phyloP scores from a whole-genome alignment of 2,888 invertebrate species.

The Acholoe squamosa region DNA sequence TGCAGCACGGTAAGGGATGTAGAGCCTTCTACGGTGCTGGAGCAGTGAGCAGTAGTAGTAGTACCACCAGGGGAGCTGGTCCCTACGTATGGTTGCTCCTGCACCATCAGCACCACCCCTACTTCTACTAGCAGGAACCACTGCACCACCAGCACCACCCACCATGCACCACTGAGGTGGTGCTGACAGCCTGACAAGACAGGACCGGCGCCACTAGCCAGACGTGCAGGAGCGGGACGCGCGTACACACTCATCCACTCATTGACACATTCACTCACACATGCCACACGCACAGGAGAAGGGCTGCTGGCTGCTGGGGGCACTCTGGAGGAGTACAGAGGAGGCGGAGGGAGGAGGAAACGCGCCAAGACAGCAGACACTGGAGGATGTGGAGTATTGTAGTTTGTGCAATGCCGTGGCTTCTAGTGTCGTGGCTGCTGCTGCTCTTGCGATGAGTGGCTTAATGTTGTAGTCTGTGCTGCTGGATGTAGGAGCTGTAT shows the following conservation, averaged over 20 bases:
- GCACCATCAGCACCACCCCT: not conserved
- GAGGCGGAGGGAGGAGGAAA: no score
- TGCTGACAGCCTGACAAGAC: conserved; percentile 1
- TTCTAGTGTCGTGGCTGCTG: no score
- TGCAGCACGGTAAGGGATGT: not conserved
- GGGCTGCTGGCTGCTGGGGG: no score
- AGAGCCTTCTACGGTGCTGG: not conserved
- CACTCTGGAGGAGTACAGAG: no score
- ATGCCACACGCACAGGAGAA: not conserved
- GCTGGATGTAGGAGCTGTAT: no score
- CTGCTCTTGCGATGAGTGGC: no score
- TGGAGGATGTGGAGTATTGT: no score
- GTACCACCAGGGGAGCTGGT: no score
- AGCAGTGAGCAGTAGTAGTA: not conserved
- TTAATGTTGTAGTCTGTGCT: no score
- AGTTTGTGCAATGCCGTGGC: no score
- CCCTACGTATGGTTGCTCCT: not conserved
- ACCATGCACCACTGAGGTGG: not conserved
- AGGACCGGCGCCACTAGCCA: not conserved
- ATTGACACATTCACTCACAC: not conserved
- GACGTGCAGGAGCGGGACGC: not conserved
- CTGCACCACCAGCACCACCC: not conserved
- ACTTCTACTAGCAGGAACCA: no score
- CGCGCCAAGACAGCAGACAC: no score
- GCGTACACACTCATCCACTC: not conserved